Evolutionary conservation across 2,113 vertebrate genomes (phyloP), one percentile per base, ranked within the genome.

Genomic region (Tetraodon nigroviridis): DNA sequence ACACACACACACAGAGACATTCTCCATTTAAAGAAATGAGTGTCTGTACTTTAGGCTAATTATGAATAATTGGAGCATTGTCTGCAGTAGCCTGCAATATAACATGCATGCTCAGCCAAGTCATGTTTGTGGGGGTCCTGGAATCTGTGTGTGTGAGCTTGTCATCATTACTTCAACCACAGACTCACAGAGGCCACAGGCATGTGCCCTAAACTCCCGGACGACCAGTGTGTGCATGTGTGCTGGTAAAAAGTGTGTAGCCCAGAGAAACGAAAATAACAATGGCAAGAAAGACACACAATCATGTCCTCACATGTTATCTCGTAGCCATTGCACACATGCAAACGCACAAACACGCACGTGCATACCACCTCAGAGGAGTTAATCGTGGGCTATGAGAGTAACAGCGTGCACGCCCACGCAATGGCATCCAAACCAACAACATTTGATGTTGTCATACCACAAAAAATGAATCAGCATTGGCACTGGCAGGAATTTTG

Each of bases 101-200:
- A 71, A 58, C 71, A 69, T 45, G 66, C 51, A 64, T 55, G 22
- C 58, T 62, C 56, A 71, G 83, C 85, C 85, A 87, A 86, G 81
- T 83, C 84, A 75, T 87, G 81, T 88, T 82, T 87, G 76, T 78
- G 84, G 85, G 81, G 83, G 87, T 89, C 85, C 76, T 80, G 84
- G 88, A 90, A 90, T 88, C 82, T 83, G 71, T 81, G 78, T 80
- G 77, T 71, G 62, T n/a, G 73, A 81, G 85, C 71, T 73, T 80
- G 85, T 87, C 84, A 84, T 89, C 87, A 88, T 86, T 89, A 80
- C 85, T 71, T 73, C 70, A 81, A 88, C 89, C 87, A 87, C 89
- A 90, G 82, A 84, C 80, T 84, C 69, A 84, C 84, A 78, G 77
- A 76, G 77, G 81, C 89, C 89, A 89, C 89, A 91, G 83, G 90